A percentile compares a stretch with the other conserved stretches of the same genome.
These are phyloP conservation scores for Muschampia plurimacula DNA, from an alignment of 2,888 invertebrate species.

Conservation along the genomic window DNA sequence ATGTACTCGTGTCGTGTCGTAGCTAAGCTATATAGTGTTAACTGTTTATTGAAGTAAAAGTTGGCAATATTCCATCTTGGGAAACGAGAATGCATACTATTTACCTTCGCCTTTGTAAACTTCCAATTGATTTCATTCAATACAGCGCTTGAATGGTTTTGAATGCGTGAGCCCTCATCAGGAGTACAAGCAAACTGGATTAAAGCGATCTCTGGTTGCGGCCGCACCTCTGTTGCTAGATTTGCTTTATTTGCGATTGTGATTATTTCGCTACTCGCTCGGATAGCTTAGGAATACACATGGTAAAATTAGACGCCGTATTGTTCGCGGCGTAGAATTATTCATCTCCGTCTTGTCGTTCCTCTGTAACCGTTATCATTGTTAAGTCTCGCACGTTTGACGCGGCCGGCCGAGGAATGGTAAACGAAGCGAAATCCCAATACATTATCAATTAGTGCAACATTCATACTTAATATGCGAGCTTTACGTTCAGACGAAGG, in stretches of 20 bases:
- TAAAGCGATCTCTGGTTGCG: slow-evolving; percentile 27
- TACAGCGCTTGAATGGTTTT: slow-evolving; percentile 34
- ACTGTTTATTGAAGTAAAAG: slow-evolving; percentile 36
- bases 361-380: slow-evolving; percentile 45
- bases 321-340: slow-evolving; percentile 19
- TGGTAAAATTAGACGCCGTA: slow-evolving; percentile 27
- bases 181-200: slow-evolving; percentile 33
- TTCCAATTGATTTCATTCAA: slow-evolving; percentile 36
- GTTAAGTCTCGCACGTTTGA: slow-evolving; percentile 23
- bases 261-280: slow-evolving; percentile 33
- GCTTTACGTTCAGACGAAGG: slow-evolving; percentile 41
- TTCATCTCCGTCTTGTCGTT: slow-evolving; percentile 19
- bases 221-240: slow-evolving; percentile 7
- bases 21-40: slow-evolving; percentile 26
- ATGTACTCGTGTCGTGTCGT: slow-evolving; percentile 1
- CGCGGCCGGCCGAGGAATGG: slow-evolving; percentile 16
- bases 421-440: slow-evolving; percentile 32
- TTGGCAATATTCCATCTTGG: slow-evolving; percentile 35
- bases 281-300: slow-evolving; percentile 14
- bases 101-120: slow-evolving; percentile 33
- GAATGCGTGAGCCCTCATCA: slow-evolving; percentile 27
- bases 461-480: slow-evolving; percentile 28
- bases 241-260: slow-evolving; percentile 19
- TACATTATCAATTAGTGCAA: slow-evolving; percentile 35
- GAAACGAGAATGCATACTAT: slow-evolving; percentile 30